Evolutionary conservation across 2,113 vertebrate species (phyloP), one percentile per base, ranked within the genome.

Genomic region (Pelecanoides urinatrix): DNA sequence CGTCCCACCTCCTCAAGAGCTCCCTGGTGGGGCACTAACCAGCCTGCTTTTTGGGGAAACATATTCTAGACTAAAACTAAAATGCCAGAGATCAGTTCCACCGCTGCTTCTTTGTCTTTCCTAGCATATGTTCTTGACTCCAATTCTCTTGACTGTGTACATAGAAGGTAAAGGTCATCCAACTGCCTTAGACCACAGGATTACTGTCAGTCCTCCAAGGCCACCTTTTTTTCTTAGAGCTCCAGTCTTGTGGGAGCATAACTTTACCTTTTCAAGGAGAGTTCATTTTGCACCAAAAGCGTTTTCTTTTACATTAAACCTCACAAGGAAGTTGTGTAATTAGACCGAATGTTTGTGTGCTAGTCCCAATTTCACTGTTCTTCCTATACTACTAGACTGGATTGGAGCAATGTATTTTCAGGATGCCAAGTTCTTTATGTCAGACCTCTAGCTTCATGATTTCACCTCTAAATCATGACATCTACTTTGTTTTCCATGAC

Each of bases 121-220:
- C 26, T 32, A 45, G 26, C 6, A 9, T n/a, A 13, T 0, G 14
- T 67, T 17, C 47, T 58, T 65, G 53, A 30, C 23, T 84, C 17
- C 16, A 52, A 2, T n/a, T 36, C 25, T 71, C 56, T 58, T n/a
- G n/a, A n/a, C 17, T 1, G 0, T 1, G 0, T 77, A 15, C 13
- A 7, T 2, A 17, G 26, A 70, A 77, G 38, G 29, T 38, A 74
- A 87, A 77, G 10, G 32, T 18, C n/a, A 62, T 25, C 19, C 25
- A 45, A 0, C 25, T 53, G 20, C 44, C 32, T 68, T 79, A 55
- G 17, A 47, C 26, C 11, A 44, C 23, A 18, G 23, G 22, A 19
- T 59, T 67, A 62, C 52, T 45, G 70, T 20, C 53, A 79, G 27
- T n/a, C 7, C 23, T 66, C 5, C 34, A 56, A 68, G 9, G 4